phyloP scores from a whole-genome alignment of 2,113 vertebrate genomes.

The Myiagra hebetior region DNA sequence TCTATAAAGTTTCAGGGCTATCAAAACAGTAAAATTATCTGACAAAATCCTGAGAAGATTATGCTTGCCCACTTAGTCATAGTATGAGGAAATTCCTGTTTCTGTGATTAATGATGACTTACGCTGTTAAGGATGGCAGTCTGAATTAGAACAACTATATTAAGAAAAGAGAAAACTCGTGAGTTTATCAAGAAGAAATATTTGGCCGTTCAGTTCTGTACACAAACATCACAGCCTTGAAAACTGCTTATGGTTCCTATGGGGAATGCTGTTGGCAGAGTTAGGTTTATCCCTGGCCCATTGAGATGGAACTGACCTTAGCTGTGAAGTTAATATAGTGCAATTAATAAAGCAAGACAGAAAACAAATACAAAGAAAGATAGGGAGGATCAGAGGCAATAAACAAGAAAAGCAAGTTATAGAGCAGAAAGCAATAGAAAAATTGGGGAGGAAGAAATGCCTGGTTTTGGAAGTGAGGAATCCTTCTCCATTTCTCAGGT shows the following conservation, averaged over 20 bases:
- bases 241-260: background rate
- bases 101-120: constrained; percentile 21
- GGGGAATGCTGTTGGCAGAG: background rate
- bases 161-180: background rate
- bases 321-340: background rate
- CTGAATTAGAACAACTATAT: background rate
- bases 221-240: background rate
- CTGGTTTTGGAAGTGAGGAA: background rate
- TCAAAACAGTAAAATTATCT: background rate
- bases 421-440: background rate
- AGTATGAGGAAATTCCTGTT: background rate
- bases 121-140: background rate
- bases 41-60: background rate
- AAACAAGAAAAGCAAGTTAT: background rate
- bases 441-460: background rate
- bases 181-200: background rate
- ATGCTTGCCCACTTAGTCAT: background rate
- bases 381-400: background rate
- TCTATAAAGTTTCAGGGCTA: background rate
- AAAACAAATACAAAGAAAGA: background rate
- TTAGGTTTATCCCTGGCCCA: background rate
- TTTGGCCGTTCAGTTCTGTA: background rate
- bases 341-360: background rate
- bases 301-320: background rate
- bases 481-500: background rate